Conservation (phyloP, 1,140 invertebrate genomes). For the Pemphigus obesinymphae region DNA sequence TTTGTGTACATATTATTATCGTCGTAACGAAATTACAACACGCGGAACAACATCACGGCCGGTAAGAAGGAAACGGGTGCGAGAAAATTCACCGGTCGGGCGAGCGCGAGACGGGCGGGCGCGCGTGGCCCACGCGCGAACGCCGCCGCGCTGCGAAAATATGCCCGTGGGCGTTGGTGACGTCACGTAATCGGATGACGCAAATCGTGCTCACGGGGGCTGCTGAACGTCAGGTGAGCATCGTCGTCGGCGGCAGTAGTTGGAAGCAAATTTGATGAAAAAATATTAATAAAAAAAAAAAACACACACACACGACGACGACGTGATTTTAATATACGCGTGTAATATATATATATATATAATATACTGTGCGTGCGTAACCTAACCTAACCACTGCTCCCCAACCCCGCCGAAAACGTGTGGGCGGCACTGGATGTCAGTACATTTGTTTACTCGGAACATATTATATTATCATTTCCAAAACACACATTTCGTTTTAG, state of each 20-base stretch:
- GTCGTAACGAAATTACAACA: too few species aligned
- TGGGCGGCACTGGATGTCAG: too few species aligned
- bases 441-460: too few species aligned
- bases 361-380: too few species aligned
- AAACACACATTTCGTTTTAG: too few species aligned
- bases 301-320: neutral
- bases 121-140: neutral
- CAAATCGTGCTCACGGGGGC: neutral
- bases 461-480: too few species aligned
- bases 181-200: neutral
- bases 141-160: neutral
- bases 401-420: too few species aligned
- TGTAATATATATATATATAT: too few species aligned
- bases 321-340: neutral
- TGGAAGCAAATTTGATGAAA: neutral
- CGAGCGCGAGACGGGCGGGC: neutral
- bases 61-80: neutral
- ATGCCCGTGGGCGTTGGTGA: neutral
- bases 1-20: neutral
- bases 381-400: too few species aligned
- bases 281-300: neutral
- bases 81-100: neutral
- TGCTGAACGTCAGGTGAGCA: neutral
- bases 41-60: neutral
- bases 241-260: neutral